Percentiles rank a stretch among this genome's conserved stretches.
Evolutionary conservation across 2,888 invertebrate species (phyloP).

Genomic region (Nudaria mundana): DNA sequence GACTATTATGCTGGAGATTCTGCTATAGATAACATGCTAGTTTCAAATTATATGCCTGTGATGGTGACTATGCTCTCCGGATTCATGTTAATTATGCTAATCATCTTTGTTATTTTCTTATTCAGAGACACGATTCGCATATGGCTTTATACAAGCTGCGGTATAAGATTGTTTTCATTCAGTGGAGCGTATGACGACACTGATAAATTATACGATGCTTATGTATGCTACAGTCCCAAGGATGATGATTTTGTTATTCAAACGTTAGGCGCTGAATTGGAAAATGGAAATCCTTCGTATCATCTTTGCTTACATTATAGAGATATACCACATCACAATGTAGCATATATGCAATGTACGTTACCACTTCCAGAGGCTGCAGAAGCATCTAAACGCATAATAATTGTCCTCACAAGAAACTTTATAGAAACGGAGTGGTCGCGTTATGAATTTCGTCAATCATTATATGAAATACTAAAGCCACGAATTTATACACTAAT

Average conservation of each 20-base stretch:
- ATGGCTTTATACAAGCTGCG: slow-evolving; percentile 93
- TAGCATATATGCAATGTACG: slow-evolving; percentile 85
- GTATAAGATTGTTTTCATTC: slow-evolving; percentile 89
- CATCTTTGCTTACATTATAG: slow-evolving; percentile 94
- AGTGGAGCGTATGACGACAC: slow-evolving; percentile 87
- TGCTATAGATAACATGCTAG: slow-evolving; percentile 89
- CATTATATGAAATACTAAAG: slow-evolving; percentile 92
- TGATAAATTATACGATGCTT: slow-evolving; percentile 95
- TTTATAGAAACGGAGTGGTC: slow-evolving; percentile 97
- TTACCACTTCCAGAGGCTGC: slow-evolving; percentile 93
- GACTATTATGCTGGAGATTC: slow-evolving; percentile 92
- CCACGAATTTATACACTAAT: slow-evolving; percentile 91
- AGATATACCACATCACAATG: slow-evolving; percentile 87
- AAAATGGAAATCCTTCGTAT: slow-evolving; percentile 89
- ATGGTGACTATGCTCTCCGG: slow-evolving; percentile 89
- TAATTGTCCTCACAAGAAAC: slow-evolving; percentile 92
- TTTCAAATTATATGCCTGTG: slow-evolving; percentile 92
- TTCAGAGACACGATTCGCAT: slow-evolving; percentile 92
- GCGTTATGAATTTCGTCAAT: slow-evolving; percentile 93
- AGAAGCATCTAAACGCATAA: slow-evolving; percentile 91
- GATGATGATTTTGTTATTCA: slow-evolving; percentile 95
- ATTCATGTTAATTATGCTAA: slow-evolving; percentile 87
- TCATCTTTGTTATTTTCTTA: slow-evolving; percentile 89
- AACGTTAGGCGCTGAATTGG: slow-evolving; percentile 91
- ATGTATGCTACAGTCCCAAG: slow-evolving; percentile 95